Evolutionary conservation across 2,888 invertebrate species (phyloP), one percentile per base, ranked within the genome.

Genomic region (Drosophila helvetica): DNA sequence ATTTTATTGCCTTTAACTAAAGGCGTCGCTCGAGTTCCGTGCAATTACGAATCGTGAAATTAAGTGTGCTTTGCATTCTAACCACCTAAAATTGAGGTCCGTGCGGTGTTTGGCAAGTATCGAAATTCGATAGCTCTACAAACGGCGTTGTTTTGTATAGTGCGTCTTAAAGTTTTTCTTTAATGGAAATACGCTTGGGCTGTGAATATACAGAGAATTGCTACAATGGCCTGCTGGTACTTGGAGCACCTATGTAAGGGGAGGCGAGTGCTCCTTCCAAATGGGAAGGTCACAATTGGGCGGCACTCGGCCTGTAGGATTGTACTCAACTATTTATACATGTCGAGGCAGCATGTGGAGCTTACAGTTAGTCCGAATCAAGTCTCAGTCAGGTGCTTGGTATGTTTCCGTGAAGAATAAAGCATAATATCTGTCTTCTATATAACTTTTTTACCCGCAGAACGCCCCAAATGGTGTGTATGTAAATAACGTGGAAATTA

Each of bases 401-500:
- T 91, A 79, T 74, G 89, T 61, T 19, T 8, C 2, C 10, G 17
- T 4, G 8, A 5, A 27, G 6, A 1, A 0, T 15, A 5, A 1
- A 22, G 10, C 15, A 10, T 15, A 8, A n/a, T 22, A 19, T 4
- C 25, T 25, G 1, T 25, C 7, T 25, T 8, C 8, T 8, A 38
- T 22, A 15, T 38, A 38, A 1, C 10, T 5, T n/a, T 38, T 15
- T 33, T 19, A 15, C 6, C 7, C 33, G 1, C 33, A 91, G 90
- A 74, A 81, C 19, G 80, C 91, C 0, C 65, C 81, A 19, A 92
- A 92, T 77, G 92, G 92, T 0, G 75, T 91, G 1, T 91, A 66
- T 53, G 76, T 91, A 3, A 92, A 91, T 59, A 62, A 61, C 1
- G 18, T 5, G 0, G 55, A 60, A 22, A 56, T 85, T 9, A 12